Percentiles rank a stretch among this genome's conserved stretches.
phyloP scores from a whole-genome alignment of 2,888 invertebrate genomes.

The Sinodicranocentrus sp. region DNA sequence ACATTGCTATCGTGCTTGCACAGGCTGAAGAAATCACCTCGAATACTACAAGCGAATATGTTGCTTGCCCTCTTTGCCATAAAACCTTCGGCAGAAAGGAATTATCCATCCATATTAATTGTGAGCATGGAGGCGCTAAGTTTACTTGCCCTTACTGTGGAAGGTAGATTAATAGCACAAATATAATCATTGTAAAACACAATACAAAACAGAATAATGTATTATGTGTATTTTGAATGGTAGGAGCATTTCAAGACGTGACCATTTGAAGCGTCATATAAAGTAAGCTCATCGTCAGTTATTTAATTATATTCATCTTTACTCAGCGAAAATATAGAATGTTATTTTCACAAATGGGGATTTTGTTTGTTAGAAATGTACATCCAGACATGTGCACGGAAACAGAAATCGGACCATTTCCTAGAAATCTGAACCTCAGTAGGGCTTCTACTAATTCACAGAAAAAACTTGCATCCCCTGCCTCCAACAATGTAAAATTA shows the following conservation, averaged over 20 bases:
- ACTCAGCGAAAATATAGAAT: not conserved
- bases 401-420: conserved; percentile 64
- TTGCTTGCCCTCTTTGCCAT: conserved; percentile 57
- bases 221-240: too few relatives aligned
- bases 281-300: conserved; percentile 58
- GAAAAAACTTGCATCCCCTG: not conserved
- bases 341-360: too few relatives aligned
- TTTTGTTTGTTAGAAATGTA: conserved; percentile 30
- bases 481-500: not conserved
- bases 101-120: conserved; percentile 61
- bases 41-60: conserved; percentile 40
- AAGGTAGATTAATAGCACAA: too few relatives aligned
- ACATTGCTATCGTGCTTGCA: conserved; percentile 26
- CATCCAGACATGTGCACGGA: conserved; percentile 67
- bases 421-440: conserved; percentile 50
- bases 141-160: conserved; percentile 72
- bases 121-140: conserved; percentile 68
- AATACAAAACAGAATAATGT: too few relatives aligned
- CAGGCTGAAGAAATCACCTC: conserved; percentile 49
- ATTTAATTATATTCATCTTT: too few relatives aligned
- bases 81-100: conserved; percentile 61
- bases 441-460: conserved; percentile 24
- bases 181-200: too few relatives aligned
- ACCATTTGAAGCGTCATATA: conserved; percentile 71
- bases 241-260: conserved; percentile 67